These are phyloP conservation scores for Pandemis cinnamomeana DNA, from an alignment of 2,888 invertebrate species.

Conservation along the genomic window DNA sequence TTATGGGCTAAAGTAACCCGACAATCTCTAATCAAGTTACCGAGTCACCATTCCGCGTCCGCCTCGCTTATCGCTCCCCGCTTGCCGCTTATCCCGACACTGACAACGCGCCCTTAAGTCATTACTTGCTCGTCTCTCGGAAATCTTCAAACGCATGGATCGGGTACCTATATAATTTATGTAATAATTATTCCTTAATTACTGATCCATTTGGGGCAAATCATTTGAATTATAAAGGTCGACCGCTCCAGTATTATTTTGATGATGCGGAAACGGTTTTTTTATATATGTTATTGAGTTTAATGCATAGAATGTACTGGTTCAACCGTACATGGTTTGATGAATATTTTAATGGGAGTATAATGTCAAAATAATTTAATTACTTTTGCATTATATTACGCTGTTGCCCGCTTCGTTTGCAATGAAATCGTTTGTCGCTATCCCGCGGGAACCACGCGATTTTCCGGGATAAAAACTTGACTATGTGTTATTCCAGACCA, in stretches of 20 bases:
- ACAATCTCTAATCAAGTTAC: neutral
- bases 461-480: too few relatives aligned
- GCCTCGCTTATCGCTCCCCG: neutral
- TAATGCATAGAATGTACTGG: slow-evolving; percentile 1
- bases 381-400: neutral
- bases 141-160: slow-evolving; percentile 22
- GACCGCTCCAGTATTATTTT: slow-evolving; percentile 1
- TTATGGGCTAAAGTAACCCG: too few relatives aligned
- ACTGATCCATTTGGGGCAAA: slow-evolving; percentile 25
- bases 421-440: too few relatives aligned
- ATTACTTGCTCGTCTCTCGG: slow-evolving; percentile 26
- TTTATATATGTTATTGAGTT: slow-evolving; percentile 12
- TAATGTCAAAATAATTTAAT: slow-evolving; percentile 5
- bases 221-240: slow-evolving; percentile 30
- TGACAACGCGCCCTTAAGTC: neutral
- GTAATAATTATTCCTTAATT: slow-evolving; percentile 35
- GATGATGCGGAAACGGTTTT: slow-evolving; percentile 31
- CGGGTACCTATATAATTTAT: slow-evolving; percentile 24
- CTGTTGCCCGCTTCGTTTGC: too few relatives aligned
- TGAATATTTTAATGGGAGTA: neutral
- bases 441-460: too few relatives aligned
- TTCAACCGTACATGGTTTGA: slow-evolving; percentile 18
- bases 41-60: neutral
- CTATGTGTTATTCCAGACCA: too few relatives aligned
- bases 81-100: slow-evolving; percentile 12